Conservation (phyloP, 1,140 invertebrate genomes). For the Frieseomelitta varia region DNA sequence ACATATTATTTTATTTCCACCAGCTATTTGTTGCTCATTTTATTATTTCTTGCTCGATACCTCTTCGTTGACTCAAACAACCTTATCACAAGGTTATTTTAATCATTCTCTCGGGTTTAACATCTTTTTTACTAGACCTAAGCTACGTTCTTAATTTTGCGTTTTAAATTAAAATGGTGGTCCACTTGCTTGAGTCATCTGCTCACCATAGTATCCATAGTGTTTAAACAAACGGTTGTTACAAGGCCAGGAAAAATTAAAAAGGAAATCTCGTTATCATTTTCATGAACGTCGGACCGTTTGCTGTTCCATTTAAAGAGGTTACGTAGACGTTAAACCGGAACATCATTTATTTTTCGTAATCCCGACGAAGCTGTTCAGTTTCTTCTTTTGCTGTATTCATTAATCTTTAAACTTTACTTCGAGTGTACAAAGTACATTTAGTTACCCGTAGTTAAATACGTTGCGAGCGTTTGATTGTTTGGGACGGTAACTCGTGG, state of each 20-base stretch:
- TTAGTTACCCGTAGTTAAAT: slow-evolving; percentile 8
- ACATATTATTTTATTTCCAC: no score
- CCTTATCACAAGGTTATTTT: no score
- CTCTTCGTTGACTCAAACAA: no score
- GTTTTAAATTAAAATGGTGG: no score
- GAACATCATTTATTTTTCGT: neutral
- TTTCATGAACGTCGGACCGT: neutral
- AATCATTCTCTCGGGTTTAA: no score
- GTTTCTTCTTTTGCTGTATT: neutral
- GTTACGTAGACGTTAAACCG: neutral
- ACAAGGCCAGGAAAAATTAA: neutral
- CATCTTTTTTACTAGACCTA: no score
- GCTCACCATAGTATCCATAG: no score
- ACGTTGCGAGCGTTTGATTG: neutral
- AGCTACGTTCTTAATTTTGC: no score
- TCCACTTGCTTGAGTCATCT: no score
- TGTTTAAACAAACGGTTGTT: neutral
- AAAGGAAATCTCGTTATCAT: neutral
- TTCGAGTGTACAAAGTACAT: neutral
- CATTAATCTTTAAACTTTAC: slow-evolving; percentile 19
- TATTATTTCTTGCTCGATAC: no score
- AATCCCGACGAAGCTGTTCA: neutral
- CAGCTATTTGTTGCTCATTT: no score
- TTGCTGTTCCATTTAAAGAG: neutral
- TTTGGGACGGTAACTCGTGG: neutral